Percentiles rank a stretch among this genome's conserved stretches.
phyloP scores from a whole-genome alignment of 2,797 vertebrate genomes.

The Molossus alvarezi region DNA sequence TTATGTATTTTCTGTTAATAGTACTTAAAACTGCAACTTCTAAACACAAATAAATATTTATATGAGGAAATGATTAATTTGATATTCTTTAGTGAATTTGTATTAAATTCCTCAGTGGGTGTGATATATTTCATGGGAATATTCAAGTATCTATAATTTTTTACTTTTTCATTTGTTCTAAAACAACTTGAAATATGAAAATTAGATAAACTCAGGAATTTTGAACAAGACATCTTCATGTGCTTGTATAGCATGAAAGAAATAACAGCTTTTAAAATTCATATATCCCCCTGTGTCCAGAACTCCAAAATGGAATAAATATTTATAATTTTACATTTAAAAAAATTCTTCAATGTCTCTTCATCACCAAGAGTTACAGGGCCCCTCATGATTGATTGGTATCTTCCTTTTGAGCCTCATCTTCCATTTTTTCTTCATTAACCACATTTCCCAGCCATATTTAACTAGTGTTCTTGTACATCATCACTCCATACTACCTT shows the following conservation, averaged over 20 bases:
- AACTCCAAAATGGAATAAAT: slow-evolving; percentile 73
- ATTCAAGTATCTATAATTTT: slow-evolving; percentile 85
- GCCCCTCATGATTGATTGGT: not conserved
- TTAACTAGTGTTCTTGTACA: not conserved
- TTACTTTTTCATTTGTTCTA: slow-evolving; percentile 87
- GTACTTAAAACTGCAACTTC: slow-evolving; percentile 91
- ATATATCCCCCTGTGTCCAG: slow-evolving; percentile 39
- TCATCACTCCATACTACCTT: not conserved
- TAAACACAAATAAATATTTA: slow-evolving; percentile 92
- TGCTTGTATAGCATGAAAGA: slow-evolving; percentile 71
- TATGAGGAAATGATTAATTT: slow-evolving; percentile 92
- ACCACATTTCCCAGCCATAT: not conserved
- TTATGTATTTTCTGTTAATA: slow-evolving; percentile 94
- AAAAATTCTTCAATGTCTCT: not conserved
- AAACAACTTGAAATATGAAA: slow-evolving; percentile 79
- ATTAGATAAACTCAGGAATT: slow-evolving; percentile 68
- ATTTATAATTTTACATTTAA: slow-evolving; percentile 71
- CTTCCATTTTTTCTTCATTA: not conserved
- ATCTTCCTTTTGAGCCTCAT: not conserved
- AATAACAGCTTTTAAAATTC: slow-evolving; percentile 58
- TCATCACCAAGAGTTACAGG: not conserved
- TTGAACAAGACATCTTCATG: slow-evolving; percentile 68
- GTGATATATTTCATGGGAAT: slow-evolving; percentile 87
- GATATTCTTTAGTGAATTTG: slow-evolving; percentile 90
- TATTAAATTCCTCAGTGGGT: slow-evolving; percentile 85